A percentile compares a stretch with the other conserved stretches of the same genome.
Conservation (phyloP, 2,113 vertebrate genomes). For the Mus pahari region DNA sequence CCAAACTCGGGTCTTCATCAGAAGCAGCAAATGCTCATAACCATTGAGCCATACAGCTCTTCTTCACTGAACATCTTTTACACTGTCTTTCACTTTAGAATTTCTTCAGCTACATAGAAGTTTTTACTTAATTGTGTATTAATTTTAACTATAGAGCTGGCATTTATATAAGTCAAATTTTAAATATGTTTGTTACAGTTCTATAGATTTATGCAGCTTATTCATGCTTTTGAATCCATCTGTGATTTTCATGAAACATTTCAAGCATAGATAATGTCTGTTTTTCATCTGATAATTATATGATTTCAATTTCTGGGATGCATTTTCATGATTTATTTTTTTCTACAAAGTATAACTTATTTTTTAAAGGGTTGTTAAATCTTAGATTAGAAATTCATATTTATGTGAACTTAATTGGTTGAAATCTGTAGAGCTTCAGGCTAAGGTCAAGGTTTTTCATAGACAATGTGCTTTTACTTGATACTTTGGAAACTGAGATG, state of each 20-base stretch:
- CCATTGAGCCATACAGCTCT: background rate
- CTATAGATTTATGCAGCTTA: slow-evolving; percentile 30
- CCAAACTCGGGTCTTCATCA: background rate
- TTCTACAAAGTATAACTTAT: background rate
- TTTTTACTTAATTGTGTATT: background rate
- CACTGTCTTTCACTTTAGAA: background rate
- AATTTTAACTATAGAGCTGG: slow-evolving; percentile 10
- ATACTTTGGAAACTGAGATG: background rate
- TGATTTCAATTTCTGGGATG: background rate
- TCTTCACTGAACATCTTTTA: background rate
- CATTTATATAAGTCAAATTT: slow-evolving; percentile 31
- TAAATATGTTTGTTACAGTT: background rate
- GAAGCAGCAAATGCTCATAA: background rate
- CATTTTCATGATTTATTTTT: background rate
- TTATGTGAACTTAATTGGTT: background rate
- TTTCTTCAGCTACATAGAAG: background rate
- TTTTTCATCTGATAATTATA: slow-evolving; percentile 39
- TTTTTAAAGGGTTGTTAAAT: background rate
- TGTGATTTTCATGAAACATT: slow-evolving; percentile 33
- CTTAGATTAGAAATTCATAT: background rate
- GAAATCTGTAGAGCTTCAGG: background rate
- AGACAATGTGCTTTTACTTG: background rate
- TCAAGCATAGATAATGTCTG: slow-evolving; percentile 17
- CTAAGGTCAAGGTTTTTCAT: background rate
- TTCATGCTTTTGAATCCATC: slow-evolving; percentile 15